Conservation (phyloP, 2,888 invertebrate genomes). For the Neoaliturus tenellus region DNA sequence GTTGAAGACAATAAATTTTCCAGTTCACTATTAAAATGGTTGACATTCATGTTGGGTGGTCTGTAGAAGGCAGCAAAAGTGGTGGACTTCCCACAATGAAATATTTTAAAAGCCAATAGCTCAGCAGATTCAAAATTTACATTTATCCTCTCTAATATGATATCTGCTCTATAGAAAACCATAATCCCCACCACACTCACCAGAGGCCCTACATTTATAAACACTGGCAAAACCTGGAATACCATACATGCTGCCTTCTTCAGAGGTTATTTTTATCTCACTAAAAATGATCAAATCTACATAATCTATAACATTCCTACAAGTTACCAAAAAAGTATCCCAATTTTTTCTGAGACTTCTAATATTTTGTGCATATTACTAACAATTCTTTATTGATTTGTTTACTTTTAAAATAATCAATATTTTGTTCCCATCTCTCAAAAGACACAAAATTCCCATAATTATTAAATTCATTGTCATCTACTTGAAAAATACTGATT, state of each 20-base stretch:
- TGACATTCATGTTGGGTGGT: neutral
- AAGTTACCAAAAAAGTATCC: neutral
- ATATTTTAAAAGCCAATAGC: neutral
- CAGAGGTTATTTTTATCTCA: neutral
- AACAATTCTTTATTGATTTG: neutral
- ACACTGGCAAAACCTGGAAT: neutral
- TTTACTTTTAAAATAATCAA: neutral
- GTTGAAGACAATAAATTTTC: neutral
- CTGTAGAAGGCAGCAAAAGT: neutral
- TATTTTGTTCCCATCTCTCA: neutral
- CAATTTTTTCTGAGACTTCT: slow-evolving; percentile 1
- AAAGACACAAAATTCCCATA: neutral
- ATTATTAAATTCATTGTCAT: neutral
- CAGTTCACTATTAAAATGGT: neutral
- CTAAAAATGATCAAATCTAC: slow-evolving; percentile 1
- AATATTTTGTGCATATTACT: neutral
- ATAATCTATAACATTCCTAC: neutral
- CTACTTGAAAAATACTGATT: neutral
- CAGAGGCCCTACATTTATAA: neutral
- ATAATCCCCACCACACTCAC: neutral
- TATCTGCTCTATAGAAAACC: neutral
- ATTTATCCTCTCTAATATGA: neutral
- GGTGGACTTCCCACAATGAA: neutral
- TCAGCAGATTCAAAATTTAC: neutral
- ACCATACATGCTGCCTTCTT: neutral